Conservation (phyloP, 2,113 vertebrate genomes). For the Oxygymnocypris stewartii region DNA sequence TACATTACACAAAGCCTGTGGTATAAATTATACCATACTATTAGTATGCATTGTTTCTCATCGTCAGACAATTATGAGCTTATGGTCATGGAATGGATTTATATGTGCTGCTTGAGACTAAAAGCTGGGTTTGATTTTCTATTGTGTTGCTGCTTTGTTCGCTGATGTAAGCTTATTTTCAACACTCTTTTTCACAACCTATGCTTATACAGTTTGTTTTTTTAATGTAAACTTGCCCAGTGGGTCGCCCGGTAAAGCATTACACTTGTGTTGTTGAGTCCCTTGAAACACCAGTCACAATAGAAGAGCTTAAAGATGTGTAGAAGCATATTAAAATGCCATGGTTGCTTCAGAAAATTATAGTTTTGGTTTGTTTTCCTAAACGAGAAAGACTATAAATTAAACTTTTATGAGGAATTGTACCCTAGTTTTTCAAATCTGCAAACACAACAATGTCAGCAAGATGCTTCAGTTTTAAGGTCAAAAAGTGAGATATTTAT, state of each 20-base stretch:
- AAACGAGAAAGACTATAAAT: not conserved
- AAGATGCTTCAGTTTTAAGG: no score
- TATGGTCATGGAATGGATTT: not conserved
- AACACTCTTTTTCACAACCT: not conserved
- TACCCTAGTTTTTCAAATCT: not conserved
- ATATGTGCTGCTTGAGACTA: not conserved
- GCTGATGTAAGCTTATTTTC: not conserved
- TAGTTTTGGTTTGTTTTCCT: not conserved
- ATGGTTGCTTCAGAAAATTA: not conserved
- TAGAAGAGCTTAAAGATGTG: not conserved
- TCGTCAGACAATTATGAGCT: not conserved
- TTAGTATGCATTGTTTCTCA: not conserved
- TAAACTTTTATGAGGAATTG: not conserved
- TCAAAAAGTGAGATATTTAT: no score
- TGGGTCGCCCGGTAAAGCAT: not conserved
- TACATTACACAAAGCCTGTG: not conserved
- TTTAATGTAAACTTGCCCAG: not conserved
- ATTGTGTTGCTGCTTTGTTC: slow-evolving; percentile 11
- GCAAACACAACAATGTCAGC: not conserved
- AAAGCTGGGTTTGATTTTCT: not conserved
- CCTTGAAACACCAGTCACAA: not conserved
- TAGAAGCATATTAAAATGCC: no score
- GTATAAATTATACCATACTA: not conserved
- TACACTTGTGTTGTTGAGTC: not conserved
- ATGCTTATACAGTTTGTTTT: not conserved